phyloP scores from a whole-genome alignment of 2,888 invertebrate genomes.

The Apodemia zela region DNA sequence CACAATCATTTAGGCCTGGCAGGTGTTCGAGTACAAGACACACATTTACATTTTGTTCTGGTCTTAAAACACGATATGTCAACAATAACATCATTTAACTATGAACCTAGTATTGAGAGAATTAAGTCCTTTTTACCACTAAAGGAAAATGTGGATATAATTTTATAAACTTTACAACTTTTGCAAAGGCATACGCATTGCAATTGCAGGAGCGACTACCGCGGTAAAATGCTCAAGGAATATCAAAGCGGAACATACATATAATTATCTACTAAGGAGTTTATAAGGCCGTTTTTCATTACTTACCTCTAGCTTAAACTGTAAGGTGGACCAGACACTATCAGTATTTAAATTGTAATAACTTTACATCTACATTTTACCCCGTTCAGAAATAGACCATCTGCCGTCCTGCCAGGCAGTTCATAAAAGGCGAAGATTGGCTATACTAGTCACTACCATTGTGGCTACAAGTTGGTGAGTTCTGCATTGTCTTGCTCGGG shows the following conservation, averaged over 20 bases:
- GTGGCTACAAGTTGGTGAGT: too few species aligned
- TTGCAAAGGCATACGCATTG: conserved; percentile 46
- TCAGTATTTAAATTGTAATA: background rate
- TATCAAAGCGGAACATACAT: conserved; percentile 45
- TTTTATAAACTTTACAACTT: conserved; percentile 28
- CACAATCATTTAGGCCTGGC: background rate
- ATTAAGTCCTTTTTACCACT: background rate
- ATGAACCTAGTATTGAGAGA: background rate
- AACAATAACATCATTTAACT: background rate
- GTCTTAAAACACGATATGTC: background rate
- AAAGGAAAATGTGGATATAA: too few species aligned
- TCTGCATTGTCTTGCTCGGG: too few species aligned
- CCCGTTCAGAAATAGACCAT: too few species aligned
- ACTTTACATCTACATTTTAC: too few species aligned
- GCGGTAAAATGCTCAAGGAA: conserved; percentile 51
- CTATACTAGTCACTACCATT: too few species aligned
- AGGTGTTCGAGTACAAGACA: background rate
- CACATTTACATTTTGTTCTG: background rate
- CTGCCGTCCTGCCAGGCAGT: too few species aligned
- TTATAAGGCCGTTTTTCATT: background rate
- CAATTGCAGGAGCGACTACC: conserved; percentile 52
- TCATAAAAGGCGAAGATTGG: too few species aligned
- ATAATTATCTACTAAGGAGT: background rate
- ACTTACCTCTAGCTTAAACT: background rate
- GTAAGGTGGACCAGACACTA: background rate